phyloP scores from a whole-genome alignment of 1,140 invertebrate species.

The Trichogramma pretiosum region DNA sequence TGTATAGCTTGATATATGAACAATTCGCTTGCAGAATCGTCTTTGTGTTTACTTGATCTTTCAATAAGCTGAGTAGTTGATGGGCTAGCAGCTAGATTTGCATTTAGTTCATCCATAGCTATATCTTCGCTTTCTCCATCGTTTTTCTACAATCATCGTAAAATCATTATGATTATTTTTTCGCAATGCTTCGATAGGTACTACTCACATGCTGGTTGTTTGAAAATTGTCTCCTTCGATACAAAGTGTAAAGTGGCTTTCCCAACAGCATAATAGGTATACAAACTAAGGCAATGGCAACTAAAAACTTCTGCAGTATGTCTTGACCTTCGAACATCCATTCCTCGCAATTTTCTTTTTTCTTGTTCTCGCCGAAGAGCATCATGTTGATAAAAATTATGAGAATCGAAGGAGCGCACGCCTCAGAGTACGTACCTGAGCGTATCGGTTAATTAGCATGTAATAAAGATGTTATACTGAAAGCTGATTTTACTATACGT shows the following conservation, averaged over 20 bases:
- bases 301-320: conserved; percentile 61
- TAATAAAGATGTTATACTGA: too few relatives aligned
- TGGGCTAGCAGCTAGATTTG: conserved; percentile 21
- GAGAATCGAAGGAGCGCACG: conserved; percentile 80
- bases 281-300: conserved; percentile 68
- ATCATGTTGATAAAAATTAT: conserved; percentile 93
- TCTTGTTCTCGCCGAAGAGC: conserved; percentile 56
- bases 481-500: too few relatives aligned
- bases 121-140: conserved; percentile 29
- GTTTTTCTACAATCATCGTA: conserved; percentile 10
- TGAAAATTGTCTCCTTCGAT: conserved; percentile 9
- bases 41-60: conserved; percentile 27
- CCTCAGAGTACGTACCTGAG: conserved; percentile 23
- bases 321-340: conserved; percentile 69
- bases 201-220: conserved; percentile 21
- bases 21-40: conserved; percentile 68
- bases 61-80: too few relatives aligned
- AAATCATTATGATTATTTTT: too few relatives aligned
- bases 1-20: conserved; percentile 91
- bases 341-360: conserved; percentile 52
- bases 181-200: conserved; percentile 28
- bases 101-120: conserved; percentile 34
- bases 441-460: too few relatives aligned
- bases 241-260: conserved; percentile 72
- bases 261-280: conserved; percentile 88